phyloP scores from a whole-genome alignment of 2,113 vertebrate genomes.

The Salvelinus alpinus region DNA sequence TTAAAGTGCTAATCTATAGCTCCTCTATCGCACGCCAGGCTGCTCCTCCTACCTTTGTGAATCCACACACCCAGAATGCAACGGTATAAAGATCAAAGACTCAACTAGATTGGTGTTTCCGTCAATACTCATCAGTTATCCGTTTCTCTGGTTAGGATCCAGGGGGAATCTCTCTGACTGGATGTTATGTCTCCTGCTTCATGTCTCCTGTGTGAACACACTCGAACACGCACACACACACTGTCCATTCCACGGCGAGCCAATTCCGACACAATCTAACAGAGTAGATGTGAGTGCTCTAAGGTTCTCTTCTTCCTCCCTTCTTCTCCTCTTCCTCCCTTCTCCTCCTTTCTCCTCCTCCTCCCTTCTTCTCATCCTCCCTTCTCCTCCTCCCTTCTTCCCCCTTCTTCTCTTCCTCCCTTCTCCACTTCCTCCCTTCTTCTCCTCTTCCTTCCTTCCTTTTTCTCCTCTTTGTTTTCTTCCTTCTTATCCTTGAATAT shows the following conservation, averaged over 20 bases:
- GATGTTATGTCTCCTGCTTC: conserved; percentile 5
- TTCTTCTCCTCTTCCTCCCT: not conserved
- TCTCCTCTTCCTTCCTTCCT: no score
- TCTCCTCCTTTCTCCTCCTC: not conserved
- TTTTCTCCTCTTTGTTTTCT: not conserved
- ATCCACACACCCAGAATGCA: not conserved
- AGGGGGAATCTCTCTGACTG: not conserved
- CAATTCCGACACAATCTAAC: no score
- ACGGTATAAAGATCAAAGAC: conserved; percentile 13
- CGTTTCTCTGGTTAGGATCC: conserved; percentile 2
- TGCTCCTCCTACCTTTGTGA: conserved; percentile 8
- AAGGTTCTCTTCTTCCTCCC: not conserved
- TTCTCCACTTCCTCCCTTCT: no score
- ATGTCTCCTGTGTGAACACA: not conserved
- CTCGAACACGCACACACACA: no score
- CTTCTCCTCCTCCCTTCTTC: no score
- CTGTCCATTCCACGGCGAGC: no score
- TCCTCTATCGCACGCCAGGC: not conserved
- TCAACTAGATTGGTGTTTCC: conserved; percentile 12
- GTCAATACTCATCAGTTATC: conserved; percentile 5
- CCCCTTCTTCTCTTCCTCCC: no score
- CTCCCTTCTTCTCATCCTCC: no score
- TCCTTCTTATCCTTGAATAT: not conserved
- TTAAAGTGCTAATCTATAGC: no score
- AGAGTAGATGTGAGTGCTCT: no score